These are phyloP conservation scores for Spondyliosoma cantharus DNA, from an alignment of 2,797 vertebrate genomes.

Conservation along the genomic window DNA sequence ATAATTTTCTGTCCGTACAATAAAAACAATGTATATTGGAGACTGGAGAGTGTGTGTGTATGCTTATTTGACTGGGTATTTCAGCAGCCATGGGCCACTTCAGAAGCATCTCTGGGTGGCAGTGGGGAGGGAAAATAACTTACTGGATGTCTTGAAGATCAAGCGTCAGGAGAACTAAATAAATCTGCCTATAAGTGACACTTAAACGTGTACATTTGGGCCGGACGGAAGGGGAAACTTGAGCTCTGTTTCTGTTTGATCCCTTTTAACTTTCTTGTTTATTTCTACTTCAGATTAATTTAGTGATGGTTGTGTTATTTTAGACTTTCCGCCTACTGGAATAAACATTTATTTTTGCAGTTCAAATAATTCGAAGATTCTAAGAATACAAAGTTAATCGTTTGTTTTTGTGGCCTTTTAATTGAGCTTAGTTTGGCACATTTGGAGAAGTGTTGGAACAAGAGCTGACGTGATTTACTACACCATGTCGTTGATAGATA, in stretches of 20 bases:
- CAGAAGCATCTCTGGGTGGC: background rate
- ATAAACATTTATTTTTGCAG: conserved; percentile 4
- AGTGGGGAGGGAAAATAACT: background rate
- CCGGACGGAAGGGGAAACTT: background rate
- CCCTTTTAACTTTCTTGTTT: background rate
- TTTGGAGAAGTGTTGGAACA: background rate
- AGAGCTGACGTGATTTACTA: background rate
- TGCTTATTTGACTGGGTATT: conserved; percentile 65
- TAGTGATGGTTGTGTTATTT: background rate
- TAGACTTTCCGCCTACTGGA: background rate
- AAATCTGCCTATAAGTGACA: background rate
- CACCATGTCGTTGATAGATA: background rate
- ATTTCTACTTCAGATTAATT: background rate
- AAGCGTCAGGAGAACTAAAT: background rate
- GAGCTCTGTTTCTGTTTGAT: background rate
- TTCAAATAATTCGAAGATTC: background rate
- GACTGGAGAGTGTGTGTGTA: conserved; percentile 46
- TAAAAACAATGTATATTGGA: conserved; percentile 79
- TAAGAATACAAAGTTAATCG: background rate
- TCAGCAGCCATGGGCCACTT: conserved; percentile 2
- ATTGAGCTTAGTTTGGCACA: background rate
- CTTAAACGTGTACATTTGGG: background rate
- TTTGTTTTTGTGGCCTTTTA: background rate
- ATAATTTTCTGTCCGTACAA: conserved; percentile 82
- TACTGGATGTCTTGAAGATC: background rate